Base-by-base conservation (phyloP, 2,888 invertebrate genomes). In the Enchytraeus crypticus region DNA sequence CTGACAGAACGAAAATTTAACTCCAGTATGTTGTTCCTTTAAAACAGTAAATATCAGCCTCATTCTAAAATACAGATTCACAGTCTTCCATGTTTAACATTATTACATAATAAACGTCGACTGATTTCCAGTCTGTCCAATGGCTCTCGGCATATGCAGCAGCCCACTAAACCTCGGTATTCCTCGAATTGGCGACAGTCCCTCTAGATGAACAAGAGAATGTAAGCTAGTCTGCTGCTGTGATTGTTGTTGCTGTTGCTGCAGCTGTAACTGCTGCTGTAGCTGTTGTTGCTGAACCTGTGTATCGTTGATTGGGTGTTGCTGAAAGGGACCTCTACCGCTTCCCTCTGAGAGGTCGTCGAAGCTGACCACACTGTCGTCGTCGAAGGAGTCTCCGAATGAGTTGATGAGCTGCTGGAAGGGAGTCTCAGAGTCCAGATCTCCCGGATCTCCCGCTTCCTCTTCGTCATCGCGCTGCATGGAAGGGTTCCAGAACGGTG, bases 371-470 rank as follows among this genome's bases (percentile, higher is more conserved):
- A 75, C 72, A 64, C 73, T 73, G 64, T 74, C 74, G 61, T 73
- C 72, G 65, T 75, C 74, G 26, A 54, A 54, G 1, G 53, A 59
- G 49, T 53, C 59, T 29, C 56, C 55, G 34, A 57, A 65, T 45
- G 64, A 72, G 80, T 89, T 93, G 73, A 95, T 92, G 72, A 96
- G 85, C 79, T 95, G 93, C 79, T 95, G 95, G 81, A 93, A 95
- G 70, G 93, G 92, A 18, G 93, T 91, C 75, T 86, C 82, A 73
- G 95, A 93, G 64, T 93, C 84, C 81, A 93, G 93, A 21, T 59
- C 59, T 26, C 38, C 27, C 8, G 51, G 51, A 29, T 51, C 38
- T 23, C 49, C 29, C 29, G 29, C 29, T n/a, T 89, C 89, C 79
- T 49, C 32, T 51, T 93, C 92, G 71, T 93, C 85, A 66, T 92